Evolutionary conservation across 2,797 vertebrate genomes (phyloP).

Genomic region (Megaceryle alcyon): DNA sequence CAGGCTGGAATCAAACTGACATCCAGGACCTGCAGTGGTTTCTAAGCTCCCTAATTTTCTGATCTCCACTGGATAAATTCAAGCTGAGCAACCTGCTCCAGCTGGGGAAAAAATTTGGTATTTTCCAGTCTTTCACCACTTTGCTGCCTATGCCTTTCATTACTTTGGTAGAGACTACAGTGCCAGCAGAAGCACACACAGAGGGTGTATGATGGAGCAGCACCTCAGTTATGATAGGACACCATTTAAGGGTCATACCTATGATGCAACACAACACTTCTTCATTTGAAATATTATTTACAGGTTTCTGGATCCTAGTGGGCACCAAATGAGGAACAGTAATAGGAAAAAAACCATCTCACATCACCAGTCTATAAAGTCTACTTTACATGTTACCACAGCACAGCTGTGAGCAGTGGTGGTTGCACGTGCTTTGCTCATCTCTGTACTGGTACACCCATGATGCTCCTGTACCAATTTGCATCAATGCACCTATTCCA

Average conservation of each 20-base stretch:
- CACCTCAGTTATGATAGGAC: not conserved
- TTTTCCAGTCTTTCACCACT: not conserved
- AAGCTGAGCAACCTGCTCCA: too few species aligned
- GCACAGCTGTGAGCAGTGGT: slow-evolving; percentile 11
- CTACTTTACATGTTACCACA: not conserved
- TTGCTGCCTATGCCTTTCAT: not conserved
- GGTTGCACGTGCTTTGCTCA: not conserved
- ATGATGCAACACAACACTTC: not conserved
- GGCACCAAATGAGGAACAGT: not conserved
- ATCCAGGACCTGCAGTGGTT: accelerated
- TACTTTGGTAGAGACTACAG: not conserved
- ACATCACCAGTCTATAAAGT: not conserved
- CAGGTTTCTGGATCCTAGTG: not conserved
- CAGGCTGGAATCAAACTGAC: not conserved
- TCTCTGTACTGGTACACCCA: not conserved
- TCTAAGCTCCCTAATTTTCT: accelerated
- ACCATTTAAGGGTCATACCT: not conserved
- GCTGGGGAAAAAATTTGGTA: too few species aligned
- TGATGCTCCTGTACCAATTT: not conserved
- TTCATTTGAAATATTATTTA: not conserved
- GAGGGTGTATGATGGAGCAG: not conserved
- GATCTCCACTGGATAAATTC: too few species aligned
- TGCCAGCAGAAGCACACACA: not conserved
- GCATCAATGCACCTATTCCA: not conserved
- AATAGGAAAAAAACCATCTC: not conserved